These are phyloP conservation scores for Etheostoma perlongum DNA, from an alignment of 2,797 vertebrate species.

Conservation along the genomic window DNA sequence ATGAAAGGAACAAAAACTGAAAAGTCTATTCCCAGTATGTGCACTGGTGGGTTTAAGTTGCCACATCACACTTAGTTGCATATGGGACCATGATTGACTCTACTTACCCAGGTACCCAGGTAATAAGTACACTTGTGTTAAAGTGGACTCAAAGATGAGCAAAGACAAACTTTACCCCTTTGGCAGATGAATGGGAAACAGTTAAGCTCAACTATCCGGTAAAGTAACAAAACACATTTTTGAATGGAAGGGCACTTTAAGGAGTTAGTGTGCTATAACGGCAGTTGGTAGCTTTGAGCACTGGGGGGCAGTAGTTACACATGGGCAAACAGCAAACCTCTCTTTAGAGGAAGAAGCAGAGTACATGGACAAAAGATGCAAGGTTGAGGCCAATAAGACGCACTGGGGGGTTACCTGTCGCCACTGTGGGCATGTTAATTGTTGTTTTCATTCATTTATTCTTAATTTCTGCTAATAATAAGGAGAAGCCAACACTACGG, in stretches of 20 bases:
- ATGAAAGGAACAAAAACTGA: no score
- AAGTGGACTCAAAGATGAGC: neutral
- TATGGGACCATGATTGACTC: neutral
- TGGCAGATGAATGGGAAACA: neutral
- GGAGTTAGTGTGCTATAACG: neutral
- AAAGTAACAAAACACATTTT: neutral
- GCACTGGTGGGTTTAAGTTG: neutral
- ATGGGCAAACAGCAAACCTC: slow-evolving; percentile 1
- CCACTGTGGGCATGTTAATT: slow-evolving; percentile 8
- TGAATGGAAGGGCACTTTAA: neutral
- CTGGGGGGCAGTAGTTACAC: slow-evolving; percentile 78
- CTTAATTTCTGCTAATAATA: neutral
- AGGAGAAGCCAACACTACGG: neutral
- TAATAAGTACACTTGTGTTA: neutral
- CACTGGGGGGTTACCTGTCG: slow-evolving; percentile 18
- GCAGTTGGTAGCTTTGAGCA: slow-evolving; percentile 34
- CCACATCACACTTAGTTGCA: neutral
- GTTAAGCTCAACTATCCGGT: neutral
- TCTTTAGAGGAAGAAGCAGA: neutral
- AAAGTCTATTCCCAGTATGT: no score
- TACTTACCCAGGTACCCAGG: neutral
- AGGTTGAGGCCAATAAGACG: slow-evolving; percentile 37
- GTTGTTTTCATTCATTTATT: slow-evolving; percentile 25
- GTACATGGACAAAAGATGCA: slow-evolving; percentile 52
- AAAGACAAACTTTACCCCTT: neutral